Evolutionary conservation across 2,888 invertebrate genomes (phyloP).

Genomic region (Dicranocentrus wangi): DNA sequence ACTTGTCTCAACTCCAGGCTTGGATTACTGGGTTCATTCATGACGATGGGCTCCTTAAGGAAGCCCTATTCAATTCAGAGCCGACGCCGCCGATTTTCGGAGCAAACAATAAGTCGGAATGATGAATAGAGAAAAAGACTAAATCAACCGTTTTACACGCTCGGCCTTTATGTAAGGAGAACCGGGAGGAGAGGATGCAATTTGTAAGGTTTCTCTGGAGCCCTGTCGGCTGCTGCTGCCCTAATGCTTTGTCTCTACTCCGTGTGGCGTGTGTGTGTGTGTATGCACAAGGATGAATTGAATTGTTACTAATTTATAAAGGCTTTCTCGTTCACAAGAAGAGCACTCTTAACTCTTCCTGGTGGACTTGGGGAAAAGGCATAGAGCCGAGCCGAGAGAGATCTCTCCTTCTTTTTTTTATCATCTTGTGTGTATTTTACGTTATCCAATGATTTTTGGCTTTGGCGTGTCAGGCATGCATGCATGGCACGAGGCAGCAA

Average conservation of each 20-base stretch:
- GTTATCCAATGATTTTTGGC: slow-evolving; percentile 5
- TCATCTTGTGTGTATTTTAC: slow-evolving; percentile 16
- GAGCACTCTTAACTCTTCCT: slow-evolving; percentile 18
- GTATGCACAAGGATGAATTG: slow-evolving; percentile 9
- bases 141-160: not conserved
- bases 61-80: not conserved
- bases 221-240: no score
- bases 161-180: not conserved
- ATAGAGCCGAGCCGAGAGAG: no score
- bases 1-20: not conserved
- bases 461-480: not conserved
- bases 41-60: slow-evolving; percentile 7
- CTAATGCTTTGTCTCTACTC: not conserved
- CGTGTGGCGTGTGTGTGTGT: no score
- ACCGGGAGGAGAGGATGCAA: slow-evolving; percentile 10
- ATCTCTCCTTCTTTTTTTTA: not conserved
- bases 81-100: not conserved
- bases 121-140: not conserved
- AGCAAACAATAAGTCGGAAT: not conserved
- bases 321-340: slow-evolving; percentile 9
- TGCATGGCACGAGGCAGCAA: not conserved
- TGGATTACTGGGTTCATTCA: slow-evolving; percentile 35
- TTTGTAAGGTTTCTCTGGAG: not conserved
- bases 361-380: no score
- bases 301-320: slow-evolving; percentile 55